phyloP scores from a whole-genome alignment of 2,113 vertebrate genomes.

The Misgurnus mizolepis region DNA sequence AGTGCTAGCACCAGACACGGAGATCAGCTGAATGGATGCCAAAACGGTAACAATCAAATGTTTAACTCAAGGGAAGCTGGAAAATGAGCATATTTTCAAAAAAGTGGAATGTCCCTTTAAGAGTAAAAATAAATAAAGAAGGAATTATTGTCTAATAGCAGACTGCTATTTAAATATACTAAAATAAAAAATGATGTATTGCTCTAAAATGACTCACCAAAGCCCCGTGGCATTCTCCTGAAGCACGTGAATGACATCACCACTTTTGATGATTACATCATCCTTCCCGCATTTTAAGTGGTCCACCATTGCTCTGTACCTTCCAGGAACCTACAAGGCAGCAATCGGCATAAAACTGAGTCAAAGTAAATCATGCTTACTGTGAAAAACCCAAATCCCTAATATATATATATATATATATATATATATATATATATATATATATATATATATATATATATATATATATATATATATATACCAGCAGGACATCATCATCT shows the following conservation, averaged over 20 bases:
- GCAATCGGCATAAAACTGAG: not conserved
- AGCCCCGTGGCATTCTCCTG: slow-evolving; percentile 79
- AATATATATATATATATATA: not conserved
- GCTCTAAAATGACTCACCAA: slow-evolving; percentile 74
- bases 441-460: slow-evolving; percentile 61
- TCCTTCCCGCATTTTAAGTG: slow-evolving; percentile 80
- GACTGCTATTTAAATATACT: not conserved
- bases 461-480: slow-evolving; percentile 50
- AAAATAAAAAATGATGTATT: not conserved
- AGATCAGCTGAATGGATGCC: too few species aligned
- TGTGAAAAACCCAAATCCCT: too few species aligned
- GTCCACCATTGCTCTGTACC: slow-evolving; percentile 83
- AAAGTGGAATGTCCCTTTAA: too few species aligned
- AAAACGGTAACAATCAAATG: too few species aligned
- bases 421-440: slow-evolving; percentile 50
- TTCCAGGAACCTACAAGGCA: slow-evolving; percentile 78
- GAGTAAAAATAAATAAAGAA: too few species aligned
- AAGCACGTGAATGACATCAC: slow-evolving; percentile 84
- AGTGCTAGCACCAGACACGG: too few species aligned
- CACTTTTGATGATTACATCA: slow-evolving; percentile 84
- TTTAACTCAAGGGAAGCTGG: too few species aligned
- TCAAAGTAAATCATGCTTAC: not conserved
- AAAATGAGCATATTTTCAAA: too few species aligned
- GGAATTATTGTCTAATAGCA: not conserved
- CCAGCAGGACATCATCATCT: slow-evolving; percentile 81